Evolutionary conservation across 2,113 vertebrate genomes (phyloP), one percentile per base, ranked within the genome.

Genomic region (Ciconia stormi): DNA sequence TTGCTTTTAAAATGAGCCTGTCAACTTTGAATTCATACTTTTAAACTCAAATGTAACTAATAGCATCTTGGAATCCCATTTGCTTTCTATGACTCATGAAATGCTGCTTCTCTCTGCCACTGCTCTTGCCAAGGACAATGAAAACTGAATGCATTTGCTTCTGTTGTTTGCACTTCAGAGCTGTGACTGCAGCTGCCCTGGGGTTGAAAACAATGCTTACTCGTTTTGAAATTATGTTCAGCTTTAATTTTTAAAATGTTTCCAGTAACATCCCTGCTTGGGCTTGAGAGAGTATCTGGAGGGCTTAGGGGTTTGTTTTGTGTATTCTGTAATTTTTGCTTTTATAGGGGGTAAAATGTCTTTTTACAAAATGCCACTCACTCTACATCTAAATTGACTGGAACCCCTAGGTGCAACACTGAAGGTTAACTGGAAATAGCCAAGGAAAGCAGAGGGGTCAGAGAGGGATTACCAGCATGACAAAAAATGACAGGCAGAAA

Each of bases 201-300:
- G 56, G 78, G 66, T 13, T 65, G 40, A 42, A 91, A 94, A 87
- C 70, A 93, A 61, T 32, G 56, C 20, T 29, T 40, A 47, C 49
- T 55, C 3, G 0, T 55, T 74, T 55, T 50, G 47, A 89, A 93
- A 93, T 76, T 22, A 74, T 26, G 38, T 63, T 80, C 47, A 36
- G 84, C 70, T 90, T 74, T 71, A 55, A 82, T 96, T 93, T 94
- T 94, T 44, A 29, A 89, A 79, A 69, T 69, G 34, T 46, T 96
- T 55, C 61, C 47, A 40, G 42, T 50, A 82, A 76, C n/a, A 34
- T 52, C 26, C 15, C 52, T 72, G 10, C 76, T 73, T 56, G 30
- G 58, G 34, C 30, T 92, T 80, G 52, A 77, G 50, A 70, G 62
- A 61, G 0, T 83, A 70, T 56, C 80, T 80, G 46, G 40, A 90